Conservation (phyloP, 2,113 vertebrate genomes). For the Micromys minutus region DNA sequence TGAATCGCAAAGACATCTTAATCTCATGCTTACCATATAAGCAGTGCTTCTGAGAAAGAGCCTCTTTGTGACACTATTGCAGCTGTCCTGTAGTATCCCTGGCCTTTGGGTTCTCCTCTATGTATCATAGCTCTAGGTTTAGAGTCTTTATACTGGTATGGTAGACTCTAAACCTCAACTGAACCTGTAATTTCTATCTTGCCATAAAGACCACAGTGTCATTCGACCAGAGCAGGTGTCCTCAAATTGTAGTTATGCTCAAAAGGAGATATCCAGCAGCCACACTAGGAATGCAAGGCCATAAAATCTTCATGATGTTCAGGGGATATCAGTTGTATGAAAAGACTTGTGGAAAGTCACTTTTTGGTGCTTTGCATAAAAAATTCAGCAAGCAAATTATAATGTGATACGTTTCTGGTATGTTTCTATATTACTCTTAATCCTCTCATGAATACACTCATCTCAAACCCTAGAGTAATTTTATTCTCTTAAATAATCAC, state of each 20-base stretch:
- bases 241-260: neutral
- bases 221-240: neutral
- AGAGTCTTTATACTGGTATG: neutral
- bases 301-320: neutral
- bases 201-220: neutral
- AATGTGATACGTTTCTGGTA: neutral
- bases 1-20: neutral
- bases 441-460: neutral
- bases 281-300: neutral
- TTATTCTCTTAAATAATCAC: neutral
- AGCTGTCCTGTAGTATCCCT: neutral
- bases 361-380: neutral
- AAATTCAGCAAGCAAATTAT: neutral
- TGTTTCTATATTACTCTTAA: neutral
- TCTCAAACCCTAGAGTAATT: neutral
- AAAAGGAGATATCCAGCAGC: neutral
- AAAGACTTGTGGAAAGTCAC: neutral
- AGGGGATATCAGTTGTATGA: neutral
- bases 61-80: neutral
- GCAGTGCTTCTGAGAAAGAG: neutral
- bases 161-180: neutral
- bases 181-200: constrained; percentile 37
- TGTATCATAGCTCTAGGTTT: neutral
- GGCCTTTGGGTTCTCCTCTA: neutral
- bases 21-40: neutral